phyloP scores from a whole-genome alignment of 2,113 vertebrate genomes.

The Rattus rattus region DNA sequence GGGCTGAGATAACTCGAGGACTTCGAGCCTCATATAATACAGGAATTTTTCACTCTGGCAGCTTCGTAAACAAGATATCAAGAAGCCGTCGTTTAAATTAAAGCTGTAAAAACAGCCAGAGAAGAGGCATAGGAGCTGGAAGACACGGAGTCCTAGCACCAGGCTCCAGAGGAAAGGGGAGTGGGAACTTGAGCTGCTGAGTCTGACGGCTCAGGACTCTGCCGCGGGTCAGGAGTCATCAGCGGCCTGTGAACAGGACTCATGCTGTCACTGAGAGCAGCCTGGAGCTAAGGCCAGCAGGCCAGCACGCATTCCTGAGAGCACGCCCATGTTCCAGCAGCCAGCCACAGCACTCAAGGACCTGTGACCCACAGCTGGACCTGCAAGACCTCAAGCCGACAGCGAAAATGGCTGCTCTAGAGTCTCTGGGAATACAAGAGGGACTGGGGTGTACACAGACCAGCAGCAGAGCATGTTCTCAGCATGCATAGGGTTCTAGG shows the following conservation, averaged over 20 bases:
- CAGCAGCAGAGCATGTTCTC: background rate
- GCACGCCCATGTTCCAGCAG: background rate
- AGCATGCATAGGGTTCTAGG: background rate
- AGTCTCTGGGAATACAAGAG: background rate
- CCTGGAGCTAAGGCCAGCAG: background rate
- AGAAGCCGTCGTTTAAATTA: slow-evolving; percentile 89
- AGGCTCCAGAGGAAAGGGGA: background rate
- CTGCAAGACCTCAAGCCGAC: background rate
- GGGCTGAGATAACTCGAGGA: slow-evolving; percentile 89
- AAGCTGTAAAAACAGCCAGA: slow-evolving; percentile 83
- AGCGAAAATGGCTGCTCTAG: background rate
- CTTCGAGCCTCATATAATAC: slow-evolving; percentile 89
- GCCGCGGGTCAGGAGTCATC: background rate
- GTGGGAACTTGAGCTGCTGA: background rate
- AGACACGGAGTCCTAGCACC: background rate
- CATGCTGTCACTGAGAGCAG: background rate
- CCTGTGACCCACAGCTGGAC: background rate
- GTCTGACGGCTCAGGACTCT: background rate
- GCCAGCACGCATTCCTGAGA: background rate
- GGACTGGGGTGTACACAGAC: background rate
- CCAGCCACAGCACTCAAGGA: background rate
- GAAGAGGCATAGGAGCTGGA: slow-evolving; percentile 33
- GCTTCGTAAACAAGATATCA: slow-evolving; percentile 92
- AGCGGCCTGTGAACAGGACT: background rate
- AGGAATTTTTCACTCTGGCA: slow-evolving; percentile 93